A percentile compares a stretch with the other conserved stretches of the same genome.
phyloP scores from a whole-genome alignment of 1,140 invertebrate genomes.

The Drosophila triauraria region DNA sequence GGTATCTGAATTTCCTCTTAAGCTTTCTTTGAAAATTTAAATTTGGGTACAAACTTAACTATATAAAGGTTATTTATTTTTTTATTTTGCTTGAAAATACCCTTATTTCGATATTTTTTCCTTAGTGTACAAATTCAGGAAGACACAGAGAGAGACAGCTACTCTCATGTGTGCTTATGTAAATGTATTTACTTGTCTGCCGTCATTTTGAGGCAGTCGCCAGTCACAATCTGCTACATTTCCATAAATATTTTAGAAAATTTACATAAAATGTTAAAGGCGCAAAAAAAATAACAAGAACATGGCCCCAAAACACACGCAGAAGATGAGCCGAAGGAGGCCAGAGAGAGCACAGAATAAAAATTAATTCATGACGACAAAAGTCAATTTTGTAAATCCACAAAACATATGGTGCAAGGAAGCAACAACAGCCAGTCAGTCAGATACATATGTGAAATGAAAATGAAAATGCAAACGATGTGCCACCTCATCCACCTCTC shows the following conservation, averaged over 20 bases:
- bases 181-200: slow-evolving; percentile 79
- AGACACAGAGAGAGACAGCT: background rate
- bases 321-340: slow-evolving; percentile 33
- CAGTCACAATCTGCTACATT: slow-evolving; percentile 80
- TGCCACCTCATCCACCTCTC: slow-evolving; percentile 22
- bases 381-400: slow-evolving; percentile 76
- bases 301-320: background rate
- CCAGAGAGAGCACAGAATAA: slow-evolving; percentile 31
- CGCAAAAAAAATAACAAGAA: slow-evolving; percentile 33
- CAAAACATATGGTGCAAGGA: slow-evolving; percentile 71
- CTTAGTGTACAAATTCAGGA: background rate
- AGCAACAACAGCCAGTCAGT: slow-evolving; percentile 30
- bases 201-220: slow-evolving; percentile 75
- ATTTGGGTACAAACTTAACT: too few species aligned
- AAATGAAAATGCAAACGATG: slow-evolving; percentile 73
- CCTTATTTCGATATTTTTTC: background rate
- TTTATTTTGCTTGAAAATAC: too few species aligned
- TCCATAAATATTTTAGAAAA: slow-evolving; percentile 82
- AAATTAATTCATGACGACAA: slow-evolving; percentile 82
- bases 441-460: slow-evolving; percentile 51
- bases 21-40: too few species aligned
- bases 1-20: too few species aligned
- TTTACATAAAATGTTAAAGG: slow-evolving; percentile 79
- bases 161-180: slow-evolving; percentile 56
- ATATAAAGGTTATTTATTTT: too few species aligned